These are phyloP conservation scores for Excalfactoria chinensis DNA, from an alignment of 2,113 vertebrate genomes.

Conservation along the genomic window DNA sequence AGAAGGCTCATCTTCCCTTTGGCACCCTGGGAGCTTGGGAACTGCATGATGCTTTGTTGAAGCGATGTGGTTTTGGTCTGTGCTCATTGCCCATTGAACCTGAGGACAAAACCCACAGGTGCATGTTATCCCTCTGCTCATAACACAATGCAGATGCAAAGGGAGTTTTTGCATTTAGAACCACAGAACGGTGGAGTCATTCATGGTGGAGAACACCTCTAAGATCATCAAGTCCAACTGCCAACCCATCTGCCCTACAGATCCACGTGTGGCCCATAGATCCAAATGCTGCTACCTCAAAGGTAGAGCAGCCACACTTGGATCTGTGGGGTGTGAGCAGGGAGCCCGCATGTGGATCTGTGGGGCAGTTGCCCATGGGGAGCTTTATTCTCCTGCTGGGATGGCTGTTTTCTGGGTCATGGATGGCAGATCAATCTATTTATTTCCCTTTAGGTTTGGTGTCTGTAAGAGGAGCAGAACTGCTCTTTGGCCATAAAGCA, in stretches of 20 bases:
- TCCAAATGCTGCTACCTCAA: too few species aligned
- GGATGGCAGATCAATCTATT: constrained; percentile 9
- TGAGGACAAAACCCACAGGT: neutral
- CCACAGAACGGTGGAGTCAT: too few species aligned
- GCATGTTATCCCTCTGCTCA: neutral
- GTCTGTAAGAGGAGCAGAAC: neutral
- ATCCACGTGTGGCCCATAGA: too few species aligned
- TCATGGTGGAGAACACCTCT: too few species aligned
- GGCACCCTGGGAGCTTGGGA: neutral
- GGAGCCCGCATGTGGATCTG: too few species aligned
- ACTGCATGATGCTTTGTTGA: neutral
- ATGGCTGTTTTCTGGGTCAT: neutral
- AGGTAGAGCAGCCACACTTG: too few species aligned
- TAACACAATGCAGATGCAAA: neutral
- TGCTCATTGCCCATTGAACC: neutral
- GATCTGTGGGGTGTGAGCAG: too few species aligned
- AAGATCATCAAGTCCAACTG: too few species aligned
- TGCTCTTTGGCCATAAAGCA: neutral
- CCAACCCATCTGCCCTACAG: too few species aligned
- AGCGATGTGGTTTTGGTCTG: neutral
- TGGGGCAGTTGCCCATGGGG: neutral
- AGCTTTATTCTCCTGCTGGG: neutral
- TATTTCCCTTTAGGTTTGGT: constrained; percentile 33
- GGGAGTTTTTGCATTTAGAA: neutral
- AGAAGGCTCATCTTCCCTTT: neutral